phyloP scores from a whole-genome alignment of 2,888 invertebrate genomes.

The Mesoligia furuncula region DNA sequence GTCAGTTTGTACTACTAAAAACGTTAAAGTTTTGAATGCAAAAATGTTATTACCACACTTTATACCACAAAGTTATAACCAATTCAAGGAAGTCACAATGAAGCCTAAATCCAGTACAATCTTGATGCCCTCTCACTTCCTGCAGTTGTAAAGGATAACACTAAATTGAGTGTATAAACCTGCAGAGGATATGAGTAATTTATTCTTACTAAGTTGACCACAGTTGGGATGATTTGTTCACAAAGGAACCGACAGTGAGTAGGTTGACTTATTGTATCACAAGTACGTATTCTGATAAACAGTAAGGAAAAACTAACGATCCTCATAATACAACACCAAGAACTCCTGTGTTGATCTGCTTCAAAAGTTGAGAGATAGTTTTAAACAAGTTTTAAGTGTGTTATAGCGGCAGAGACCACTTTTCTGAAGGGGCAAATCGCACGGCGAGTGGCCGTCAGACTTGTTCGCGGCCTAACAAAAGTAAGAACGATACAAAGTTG shows the following conservation, averaged over 20 bases:
- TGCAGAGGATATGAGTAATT: constrained; percentile 71
- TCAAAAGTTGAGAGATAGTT: constrained; percentile 40
- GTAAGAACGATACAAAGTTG: constrained; percentile 60
- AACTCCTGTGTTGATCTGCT: constrained; percentile 8
- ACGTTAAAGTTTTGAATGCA: too few relatives aligned
- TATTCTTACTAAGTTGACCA: constrained; percentile 59
- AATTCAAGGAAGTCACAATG: constrained; percentile 32
- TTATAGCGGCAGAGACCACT: constrained; percentile 7
- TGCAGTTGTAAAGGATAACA: constrained; percentile 51
- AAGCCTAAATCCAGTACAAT: constrained; percentile 36
- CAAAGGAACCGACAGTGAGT: constrained; percentile 56
- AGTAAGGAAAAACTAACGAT: constrained; percentile 7
- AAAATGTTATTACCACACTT: too few relatives aligned
- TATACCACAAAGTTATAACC: constrained; percentile 24
- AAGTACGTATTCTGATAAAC: constrained; percentile 10
- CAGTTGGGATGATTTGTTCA: constrained; percentile 61
- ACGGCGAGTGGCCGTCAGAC: constrained; percentile 36
- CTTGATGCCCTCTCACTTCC: constrained; percentile 48
- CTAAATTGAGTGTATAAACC: constrained; percentile 59
- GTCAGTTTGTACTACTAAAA: neutral
- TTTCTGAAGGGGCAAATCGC: constrained; percentile 32
- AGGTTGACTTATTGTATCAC: constrained; percentile 25
- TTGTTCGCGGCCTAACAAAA: constrained; percentile 57
- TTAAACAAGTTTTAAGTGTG: constrained; percentile 42
- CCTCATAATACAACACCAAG: neutral